Evolutionary conservation across 2,797 vertebrate species (phyloP).

Genomic region (Serranus cabrilla): DNA sequence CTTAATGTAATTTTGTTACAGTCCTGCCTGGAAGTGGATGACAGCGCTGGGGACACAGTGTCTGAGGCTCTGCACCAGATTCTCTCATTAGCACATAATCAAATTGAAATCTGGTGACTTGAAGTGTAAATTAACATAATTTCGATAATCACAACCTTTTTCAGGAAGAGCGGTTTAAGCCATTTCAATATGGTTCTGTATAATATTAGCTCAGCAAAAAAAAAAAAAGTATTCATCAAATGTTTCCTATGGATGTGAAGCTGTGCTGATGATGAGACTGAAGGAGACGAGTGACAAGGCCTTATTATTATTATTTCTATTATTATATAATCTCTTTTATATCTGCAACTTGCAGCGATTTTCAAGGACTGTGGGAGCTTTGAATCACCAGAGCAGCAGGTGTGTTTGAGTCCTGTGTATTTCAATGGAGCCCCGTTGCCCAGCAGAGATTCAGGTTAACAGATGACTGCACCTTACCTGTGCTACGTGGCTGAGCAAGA

Average conservation of each 20-base stretch:
- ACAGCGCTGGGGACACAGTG: background rate
- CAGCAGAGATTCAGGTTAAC: background rate
- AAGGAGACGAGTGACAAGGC: background rate
- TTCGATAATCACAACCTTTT: background rate
- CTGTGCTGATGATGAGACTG: background rate
- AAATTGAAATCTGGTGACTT: constrained; percentile 30
- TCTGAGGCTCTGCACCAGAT: constrained; percentile 17
- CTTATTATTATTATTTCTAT: background rate
- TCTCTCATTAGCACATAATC: constrained; percentile 28
- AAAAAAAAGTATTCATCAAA: background rate
- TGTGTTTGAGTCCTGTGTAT: background rate
- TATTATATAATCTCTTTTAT: background rate
- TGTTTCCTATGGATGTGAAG: background rate
- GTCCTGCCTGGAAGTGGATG: background rate
- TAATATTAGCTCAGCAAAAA: background rate
- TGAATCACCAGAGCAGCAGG: background rate
- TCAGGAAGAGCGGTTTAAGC: background rate
- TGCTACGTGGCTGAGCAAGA: constrained; percentile 34
- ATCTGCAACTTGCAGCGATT: background rate
- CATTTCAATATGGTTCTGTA: background rate
- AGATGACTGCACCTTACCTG: constrained; percentile 45
- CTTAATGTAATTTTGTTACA: background rate
- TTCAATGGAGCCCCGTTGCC: too few species aligned
- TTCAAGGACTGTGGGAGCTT: background rate
- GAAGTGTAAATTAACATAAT: background rate